These are phyloP conservation scores for Trichomycterus rosablanca DNA, from an alignment of 2,113 vertebrate genomes.

Conservation along the genomic window DNA sequence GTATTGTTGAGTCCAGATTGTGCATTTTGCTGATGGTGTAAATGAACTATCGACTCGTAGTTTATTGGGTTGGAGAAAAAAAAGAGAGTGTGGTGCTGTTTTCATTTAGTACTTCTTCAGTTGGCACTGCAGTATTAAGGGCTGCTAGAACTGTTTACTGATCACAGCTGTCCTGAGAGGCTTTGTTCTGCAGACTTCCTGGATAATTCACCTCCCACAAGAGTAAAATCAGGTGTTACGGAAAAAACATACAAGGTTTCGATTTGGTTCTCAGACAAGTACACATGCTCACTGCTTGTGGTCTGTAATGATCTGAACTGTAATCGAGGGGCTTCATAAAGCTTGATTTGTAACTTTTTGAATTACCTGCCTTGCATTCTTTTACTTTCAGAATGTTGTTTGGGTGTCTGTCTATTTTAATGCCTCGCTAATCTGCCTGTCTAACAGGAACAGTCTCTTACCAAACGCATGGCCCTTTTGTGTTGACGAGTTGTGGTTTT, in stretches of 20 bases:
- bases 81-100: no score
- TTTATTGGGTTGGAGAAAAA: no score
- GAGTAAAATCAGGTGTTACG: neutral
- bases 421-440: neutral
- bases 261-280: no score
- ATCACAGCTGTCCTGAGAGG: conserved; percentile 12
- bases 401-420: neutral
- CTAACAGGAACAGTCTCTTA: neutral
- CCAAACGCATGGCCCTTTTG: conserved; percentile 1
- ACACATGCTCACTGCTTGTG: no score
- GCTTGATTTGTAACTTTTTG: no score
- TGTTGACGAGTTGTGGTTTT: neutral
- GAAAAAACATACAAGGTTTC: no score
- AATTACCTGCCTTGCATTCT: neutral
- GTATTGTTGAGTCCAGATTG: no score
- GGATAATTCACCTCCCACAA: neutral
- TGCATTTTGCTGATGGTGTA: no score
- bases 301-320: no score
- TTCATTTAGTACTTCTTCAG: conserved; percentile 14
- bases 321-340: no score
- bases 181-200: neutral
- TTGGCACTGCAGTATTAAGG: conserved; percentile 43
- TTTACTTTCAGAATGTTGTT: neutral
- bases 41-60: no score
- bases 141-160: conserved; percentile 49